A percentile compares a stretch with the other conserved stretches of the same genome.
These are phyloP conservation scores for Ichneumon xanthorius DNA, from an alignment of 2,888 invertebrate species.

Conservation along the genomic window DNA sequence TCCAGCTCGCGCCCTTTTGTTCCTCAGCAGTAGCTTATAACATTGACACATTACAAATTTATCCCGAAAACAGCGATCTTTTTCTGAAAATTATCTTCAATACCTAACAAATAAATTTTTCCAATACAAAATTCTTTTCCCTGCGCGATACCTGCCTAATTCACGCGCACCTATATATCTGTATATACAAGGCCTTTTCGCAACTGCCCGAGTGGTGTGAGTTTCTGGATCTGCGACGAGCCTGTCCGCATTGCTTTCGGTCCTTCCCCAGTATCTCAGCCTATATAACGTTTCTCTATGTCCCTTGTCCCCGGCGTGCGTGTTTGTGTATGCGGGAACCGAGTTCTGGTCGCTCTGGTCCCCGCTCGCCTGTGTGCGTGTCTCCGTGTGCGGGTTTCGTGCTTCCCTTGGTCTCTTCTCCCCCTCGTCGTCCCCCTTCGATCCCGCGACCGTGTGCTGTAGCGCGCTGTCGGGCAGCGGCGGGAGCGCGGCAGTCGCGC, in stretches of 20 bases:
- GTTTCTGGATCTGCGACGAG: slow-evolving; percentile 54
- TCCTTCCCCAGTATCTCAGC: slow-evolving; percentile 46
- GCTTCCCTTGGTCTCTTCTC: slow-evolving; percentile 62
- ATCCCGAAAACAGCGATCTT: too few relatives aligned
- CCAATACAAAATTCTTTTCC: too few relatives aligned
- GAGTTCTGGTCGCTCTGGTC: slow-evolving; percentile 74
- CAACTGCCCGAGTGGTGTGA: slow-evolving; percentile 42
- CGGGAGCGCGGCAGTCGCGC: slow-evolving; percentile 37
- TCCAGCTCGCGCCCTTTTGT: too few relatives aligned
- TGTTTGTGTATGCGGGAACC: slow-evolving; percentile 73
- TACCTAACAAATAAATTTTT: too few relatives aligned
- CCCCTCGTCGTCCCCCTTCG: slow-evolving; percentile 51
- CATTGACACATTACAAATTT: too few relatives aligned
- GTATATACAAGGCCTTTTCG: slow-evolving; percentile 31
- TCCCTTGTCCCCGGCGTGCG: slow-evolving; percentile 29
- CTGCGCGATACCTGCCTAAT: too few relatives aligned
- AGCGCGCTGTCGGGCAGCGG: slow-evolving; percentile 50
- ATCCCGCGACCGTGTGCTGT: slow-evolving; percentile 65
- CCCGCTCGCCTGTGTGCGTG: background rate
- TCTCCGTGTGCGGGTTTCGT: slow-evolving; percentile 59
- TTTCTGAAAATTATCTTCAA: too few relatives aligned
- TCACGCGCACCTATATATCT: background rate
- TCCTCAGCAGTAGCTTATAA: too few relatives aligned
- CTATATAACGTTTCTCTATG: slow-evolving; percentile 67
- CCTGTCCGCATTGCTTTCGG: slow-evolving; percentile 59